phyloP scores from a whole-genome alignment of 2,113 vertebrate genomes.

The Sceloporus undulatus region DNA sequence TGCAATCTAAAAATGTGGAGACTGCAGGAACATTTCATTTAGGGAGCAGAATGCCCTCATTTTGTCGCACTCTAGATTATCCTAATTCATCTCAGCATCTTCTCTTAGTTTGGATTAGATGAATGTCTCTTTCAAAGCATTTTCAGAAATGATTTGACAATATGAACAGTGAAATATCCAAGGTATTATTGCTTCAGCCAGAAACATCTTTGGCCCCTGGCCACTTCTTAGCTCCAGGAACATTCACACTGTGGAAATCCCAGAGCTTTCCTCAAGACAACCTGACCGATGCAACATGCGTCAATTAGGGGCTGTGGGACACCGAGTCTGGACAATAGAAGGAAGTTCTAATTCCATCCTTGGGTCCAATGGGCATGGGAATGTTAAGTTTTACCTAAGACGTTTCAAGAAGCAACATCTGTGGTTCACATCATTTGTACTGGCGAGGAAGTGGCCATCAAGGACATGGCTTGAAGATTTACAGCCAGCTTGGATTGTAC shows the following conservation, averaged over 20 bases:
- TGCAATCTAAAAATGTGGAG: too few relatives aligned
- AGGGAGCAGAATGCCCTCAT: too few relatives aligned
- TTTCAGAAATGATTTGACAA: constrained; percentile 37
- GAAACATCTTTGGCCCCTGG: constrained; percentile 71
- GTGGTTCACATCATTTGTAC: constrained; percentile 70
- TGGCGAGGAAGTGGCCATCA: constrained; percentile 56
- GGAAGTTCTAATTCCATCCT: constrained; percentile 82
- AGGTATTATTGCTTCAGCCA: constrained; percentile 40
- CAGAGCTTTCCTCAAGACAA: constrained; percentile 62
- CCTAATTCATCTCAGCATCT: too few relatives aligned
- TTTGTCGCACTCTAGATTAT: too few relatives aligned
- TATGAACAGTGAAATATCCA: constrained; percentile 51
- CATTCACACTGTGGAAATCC: constrained; percentile 50
- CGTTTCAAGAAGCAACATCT: constrained; percentile 74
- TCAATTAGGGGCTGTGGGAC: constrained; percentile 77
- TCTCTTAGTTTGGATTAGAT: background rate
- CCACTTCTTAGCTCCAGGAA: constrained; percentile 67
- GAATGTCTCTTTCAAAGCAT: background rate
- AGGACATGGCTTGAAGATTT: constrained; percentile 51
- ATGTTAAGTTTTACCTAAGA: constrained; percentile 48
- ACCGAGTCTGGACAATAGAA: constrained; percentile 76
- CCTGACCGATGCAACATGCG: constrained; percentile 71
- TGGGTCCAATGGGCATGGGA: constrained; percentile 80
- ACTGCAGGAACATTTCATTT: too few relatives aligned
- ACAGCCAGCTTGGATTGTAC: constrained; percentile 38